These are phyloP conservation scores for Chaetura pelagica DNA, from an alignment of 2,113 vertebrate species.

Conservation along the genomic window DNA sequence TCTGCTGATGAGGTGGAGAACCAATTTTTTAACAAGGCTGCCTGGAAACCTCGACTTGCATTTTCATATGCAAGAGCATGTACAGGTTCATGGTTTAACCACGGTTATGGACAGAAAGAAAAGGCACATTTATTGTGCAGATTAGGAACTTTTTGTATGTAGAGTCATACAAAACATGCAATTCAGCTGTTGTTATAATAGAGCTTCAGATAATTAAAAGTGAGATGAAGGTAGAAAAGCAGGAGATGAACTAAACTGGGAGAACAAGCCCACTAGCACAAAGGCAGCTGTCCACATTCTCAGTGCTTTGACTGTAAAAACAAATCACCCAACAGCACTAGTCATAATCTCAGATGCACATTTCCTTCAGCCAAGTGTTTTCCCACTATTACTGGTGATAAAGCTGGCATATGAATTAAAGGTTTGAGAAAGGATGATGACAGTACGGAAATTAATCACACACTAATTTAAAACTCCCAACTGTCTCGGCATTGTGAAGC, in stretches of 20 bases:
- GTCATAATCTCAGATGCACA: neutral
- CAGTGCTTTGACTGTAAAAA: neutral
- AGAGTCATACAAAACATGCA: neutral
- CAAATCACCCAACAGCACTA: conserved; percentile 34
- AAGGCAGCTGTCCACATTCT: neutral
- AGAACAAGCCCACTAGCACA: conserved; percentile 20
- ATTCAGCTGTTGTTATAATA: neutral
- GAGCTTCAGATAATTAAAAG: neutral
- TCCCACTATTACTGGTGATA: conserved; percentile 22
- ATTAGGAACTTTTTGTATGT: neutral
- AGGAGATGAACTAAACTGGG: neutral
- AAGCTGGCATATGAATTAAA: conserved; percentile 37
- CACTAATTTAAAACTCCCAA: neutral
- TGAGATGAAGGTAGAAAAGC: conserved; percentile 12
- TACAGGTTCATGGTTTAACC: neutral
- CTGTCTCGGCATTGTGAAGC: neutral
- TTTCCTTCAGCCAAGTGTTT: conserved; percentile 39
- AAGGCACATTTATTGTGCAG: neutral
- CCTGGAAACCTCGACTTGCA: neutral
- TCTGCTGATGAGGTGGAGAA: neutral
- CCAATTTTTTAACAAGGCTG: neutral
- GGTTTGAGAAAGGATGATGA: conserved; percentile 24
- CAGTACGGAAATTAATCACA: conserved; percentile 16
- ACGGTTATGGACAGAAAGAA: neutral
- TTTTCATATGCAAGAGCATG: neutral